phyloP scores from a whole-genome alignment of 2,797 vertebrate species.

The Dendrocincla tyrannina region DNA sequence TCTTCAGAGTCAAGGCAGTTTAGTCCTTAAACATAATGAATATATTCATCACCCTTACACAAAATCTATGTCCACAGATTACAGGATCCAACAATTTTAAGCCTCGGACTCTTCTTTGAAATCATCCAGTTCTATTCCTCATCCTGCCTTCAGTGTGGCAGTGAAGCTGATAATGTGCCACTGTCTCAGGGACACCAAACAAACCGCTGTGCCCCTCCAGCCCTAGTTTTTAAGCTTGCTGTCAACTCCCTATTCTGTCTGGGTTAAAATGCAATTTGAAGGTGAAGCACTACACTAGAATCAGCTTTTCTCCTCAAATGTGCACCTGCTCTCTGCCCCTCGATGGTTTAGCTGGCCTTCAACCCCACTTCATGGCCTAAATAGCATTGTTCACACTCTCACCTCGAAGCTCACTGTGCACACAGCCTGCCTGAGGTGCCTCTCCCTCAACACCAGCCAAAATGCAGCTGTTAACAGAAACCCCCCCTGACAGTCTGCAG shows the following conservation, averaged over 20 bases:
- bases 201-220: neutral
- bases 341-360: neutral
- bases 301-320: neutral
- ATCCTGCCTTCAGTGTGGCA: neutral
- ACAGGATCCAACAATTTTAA: neutral
- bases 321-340: neutral
- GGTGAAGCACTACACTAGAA: neutral
- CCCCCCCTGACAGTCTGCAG: neutral
- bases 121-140: neutral
- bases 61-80: neutral
- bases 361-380: accelerated
- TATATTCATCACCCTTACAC: neutral
- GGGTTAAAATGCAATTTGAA: neutral
- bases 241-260: neutral
- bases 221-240: neutral
- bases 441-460: neutral
- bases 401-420: neutral
- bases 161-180: accelerated
- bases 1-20: neutral
- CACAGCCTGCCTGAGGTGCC: neutral
- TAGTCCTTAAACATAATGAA: neutral
- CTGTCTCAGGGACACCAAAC: neutral
- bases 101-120: neutral
- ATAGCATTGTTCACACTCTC: neutral
- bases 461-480: neutral